Base-by-base conservation (phyloP, 1,140 invertebrate species). In the Periplaneta americana region DNA sequence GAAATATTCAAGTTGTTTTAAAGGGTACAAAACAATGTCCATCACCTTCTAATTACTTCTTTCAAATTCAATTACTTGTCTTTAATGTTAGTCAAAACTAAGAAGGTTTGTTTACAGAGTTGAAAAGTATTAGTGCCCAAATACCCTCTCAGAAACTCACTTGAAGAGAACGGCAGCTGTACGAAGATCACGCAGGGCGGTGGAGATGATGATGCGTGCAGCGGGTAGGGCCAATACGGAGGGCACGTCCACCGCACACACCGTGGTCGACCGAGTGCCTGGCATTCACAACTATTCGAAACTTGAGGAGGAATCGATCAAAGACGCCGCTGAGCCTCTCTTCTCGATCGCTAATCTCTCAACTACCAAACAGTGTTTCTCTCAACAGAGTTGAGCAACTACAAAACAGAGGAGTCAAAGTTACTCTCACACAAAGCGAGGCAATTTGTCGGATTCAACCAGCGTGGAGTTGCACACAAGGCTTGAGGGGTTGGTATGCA, bases 151-250 rank as follows among this genome's bases (percentile, higher is more conserved):
- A n/a, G 9, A 48, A 22, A 66, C 48, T 66, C 48, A 66, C 48
- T 66, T 66, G 48, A 66, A 66, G 48, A 66, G 48, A 66, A 66
- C 48, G 13, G 48, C 48, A 28, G 48, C 48, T 66, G 48, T 28
- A 66, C 87, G 85, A 15, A 88, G 84, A 82, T 89, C 87, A 77
- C 86, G 85, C 36, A 91, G 86, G 18, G 91, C 91, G 3, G 91
- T 91, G 57, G 90, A 90, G 57, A 92, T 90, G 80, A 92, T 90
- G 48, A 91, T 90, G 0, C 89, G 89, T 4, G 91, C 90, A 0
- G 91, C 89, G 0, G 91, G 91, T 75, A 91, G 88, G 5, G 89
- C 90, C 39, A 91, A 84, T 34, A 91, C 87, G 31, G 90, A 90
- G 15, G 89, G 81, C 48, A 82, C 88, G 82, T 90, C 89, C 86